Base-by-base conservation (phyloP, 2,888 invertebrate genomes). In the Agonopterix heracliana region DNA sequence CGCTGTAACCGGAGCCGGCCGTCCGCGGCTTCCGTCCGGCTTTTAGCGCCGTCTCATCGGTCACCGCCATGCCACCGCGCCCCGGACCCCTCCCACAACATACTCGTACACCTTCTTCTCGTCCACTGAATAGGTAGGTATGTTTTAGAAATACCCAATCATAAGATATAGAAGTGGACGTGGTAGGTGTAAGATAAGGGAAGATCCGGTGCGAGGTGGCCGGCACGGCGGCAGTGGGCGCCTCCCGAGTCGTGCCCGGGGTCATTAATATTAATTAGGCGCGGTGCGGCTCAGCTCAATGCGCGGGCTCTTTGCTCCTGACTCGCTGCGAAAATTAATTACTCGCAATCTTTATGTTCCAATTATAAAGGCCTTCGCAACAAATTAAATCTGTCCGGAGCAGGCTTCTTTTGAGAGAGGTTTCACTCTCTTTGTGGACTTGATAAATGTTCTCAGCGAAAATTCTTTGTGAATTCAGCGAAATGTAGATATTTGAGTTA, bases 281-380 rank as follows among this genome's bases (percentile, higher is more conserved):
- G 71, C 84, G 83, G 76, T 74, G 73, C 66, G 68, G 38, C 13
- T 13, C 41, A 70, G 67, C 75, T 78, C 80, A 81, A 79, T 84
- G 77, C 84, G 78, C 80, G 74, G 76, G 26, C 80, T 82, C 83
- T 81, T 84, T 86, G 88, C 87, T 86, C 78, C 81, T 85, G 88
- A 88, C 88, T 88, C 84, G 80, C 84, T 81, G 85, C 83, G 79
- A 88, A 88, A 88, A 88, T 88, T 88, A 88, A 88, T 88, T 88
- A 88, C 87, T 88, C 85, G 75, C 86, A 87, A 88, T 88, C 88
- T 88, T 88, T 88, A 88, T 88, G 84, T 87, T 88, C 87, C 87
- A 88, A 88, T 88, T 88, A 88, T 87, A 87, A 88, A 88, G 79
- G 87, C 87, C 88, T 88, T 88, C 82, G 88, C 85, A 85, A 88